These are phyloP conservation scores for Heliothis peltigera DNA, from an alignment of 2,888 invertebrate species.

Conservation along the genomic window DNA sequence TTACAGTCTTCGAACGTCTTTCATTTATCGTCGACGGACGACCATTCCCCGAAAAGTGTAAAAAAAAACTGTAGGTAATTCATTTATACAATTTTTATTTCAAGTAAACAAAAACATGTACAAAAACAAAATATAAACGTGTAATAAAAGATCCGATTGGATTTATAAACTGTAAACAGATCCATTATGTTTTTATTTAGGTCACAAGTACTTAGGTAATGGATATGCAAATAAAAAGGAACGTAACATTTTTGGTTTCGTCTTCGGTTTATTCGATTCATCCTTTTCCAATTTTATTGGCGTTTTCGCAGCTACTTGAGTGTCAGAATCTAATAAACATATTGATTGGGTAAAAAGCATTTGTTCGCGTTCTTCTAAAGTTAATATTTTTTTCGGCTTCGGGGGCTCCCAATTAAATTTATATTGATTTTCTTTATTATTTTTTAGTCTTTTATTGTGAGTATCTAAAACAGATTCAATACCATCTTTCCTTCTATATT, in stretches of 20 bases:
- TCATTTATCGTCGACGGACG: too few species aligned
- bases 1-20: too few species aligned
- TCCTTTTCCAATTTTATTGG: background rate
- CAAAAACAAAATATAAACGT: background rate
- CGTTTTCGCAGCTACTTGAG: constrained; percentile 21
- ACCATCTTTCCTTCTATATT: constrained; percentile 72
- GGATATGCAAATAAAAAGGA: constrained; percentile 33
- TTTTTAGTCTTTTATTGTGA: constrained; percentile 74
- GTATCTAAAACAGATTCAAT: constrained; percentile 78
- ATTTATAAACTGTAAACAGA: background rate
- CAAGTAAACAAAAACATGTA: background rate
- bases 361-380: constrained; percentile 68
- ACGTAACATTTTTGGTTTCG: constrained; percentile 41
- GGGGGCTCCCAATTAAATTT: constrained; percentile 69
- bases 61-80: too few species aligned
- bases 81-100: too few species aligned
- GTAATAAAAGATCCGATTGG: background rate
- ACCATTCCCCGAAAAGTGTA: too few species aligned
- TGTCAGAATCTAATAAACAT: constrained; percentile 67
- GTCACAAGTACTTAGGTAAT: constrained; percentile 9
- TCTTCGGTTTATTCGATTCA: too few species aligned
- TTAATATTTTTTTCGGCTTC: constrained; percentile 60
- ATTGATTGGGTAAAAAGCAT: constrained; percentile 72
- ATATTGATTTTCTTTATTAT: constrained; percentile 71
- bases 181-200: background rate